Conservation (phyloP, 2,797 vertebrate species). For the Scolopax rusticola region DNA sequence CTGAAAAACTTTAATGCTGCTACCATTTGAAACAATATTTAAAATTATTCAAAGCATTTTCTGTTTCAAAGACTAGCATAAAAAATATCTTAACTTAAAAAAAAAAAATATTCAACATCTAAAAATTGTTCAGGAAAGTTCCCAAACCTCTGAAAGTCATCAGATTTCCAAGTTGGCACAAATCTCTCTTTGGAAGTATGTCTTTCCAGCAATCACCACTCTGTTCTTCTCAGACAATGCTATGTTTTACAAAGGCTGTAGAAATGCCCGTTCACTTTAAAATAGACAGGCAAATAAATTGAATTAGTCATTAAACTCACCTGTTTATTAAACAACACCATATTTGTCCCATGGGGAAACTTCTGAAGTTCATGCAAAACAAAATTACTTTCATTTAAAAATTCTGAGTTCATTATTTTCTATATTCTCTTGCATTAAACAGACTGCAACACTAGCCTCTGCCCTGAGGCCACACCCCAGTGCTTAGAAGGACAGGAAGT, state of each 20-base stretch:
- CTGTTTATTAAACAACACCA: background rate
- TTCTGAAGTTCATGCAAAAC: background rate
- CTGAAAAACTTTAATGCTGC: background rate
- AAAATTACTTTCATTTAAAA: background rate
- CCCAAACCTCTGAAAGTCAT: background rate
- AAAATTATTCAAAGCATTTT: background rate
- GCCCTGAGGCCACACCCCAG: conserved; percentile 56
- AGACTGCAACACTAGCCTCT: conserved; percentile 84
- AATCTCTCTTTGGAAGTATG: background rate
- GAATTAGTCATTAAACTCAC: background rate
- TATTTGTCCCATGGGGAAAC: background rate
- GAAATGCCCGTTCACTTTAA: background rate
- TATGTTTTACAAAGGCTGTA: background rate
- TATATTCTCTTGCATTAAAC: background rate
- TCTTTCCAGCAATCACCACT: background rate
- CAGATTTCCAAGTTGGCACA: background rate
- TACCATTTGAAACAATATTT: background rate
- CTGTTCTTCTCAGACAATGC: background rate
- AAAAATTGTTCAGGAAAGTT: background rate
- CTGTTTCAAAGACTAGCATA: background rate
- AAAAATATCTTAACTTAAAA: background rate
- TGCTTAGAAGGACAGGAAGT: conserved; percentile 81
- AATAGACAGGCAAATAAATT: background rate
- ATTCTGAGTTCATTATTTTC: background rate
- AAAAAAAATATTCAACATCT: background rate